Percentiles rank a stretch among this genome's conserved stretches.
phyloP scores from a whole-genome alignment of 2,888 invertebrate species.

The Labia minor region DNA sequence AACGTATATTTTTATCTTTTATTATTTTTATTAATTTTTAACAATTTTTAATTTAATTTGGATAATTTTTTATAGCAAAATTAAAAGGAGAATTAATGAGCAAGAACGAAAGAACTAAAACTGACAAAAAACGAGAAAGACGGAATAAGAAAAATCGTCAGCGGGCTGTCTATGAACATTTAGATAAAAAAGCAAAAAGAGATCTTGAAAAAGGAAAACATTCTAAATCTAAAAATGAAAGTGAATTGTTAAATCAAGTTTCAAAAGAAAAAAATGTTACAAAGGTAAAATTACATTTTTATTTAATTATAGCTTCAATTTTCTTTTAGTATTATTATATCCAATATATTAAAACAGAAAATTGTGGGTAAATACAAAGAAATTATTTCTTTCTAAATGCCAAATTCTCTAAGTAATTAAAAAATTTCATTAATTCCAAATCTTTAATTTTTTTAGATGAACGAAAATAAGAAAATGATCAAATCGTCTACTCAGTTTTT shows the following conservation, averaged over 20 bases:
- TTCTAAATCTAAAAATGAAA: conserved; percentile 45
- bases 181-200: conserved; percentile 39
- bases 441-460: conserved; percentile 34
- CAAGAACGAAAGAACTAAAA: conserved; percentile 67
- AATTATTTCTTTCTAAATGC: too few species aligned
- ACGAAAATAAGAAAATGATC: conserved; percentile 41
- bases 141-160: conserved; percentile 77
- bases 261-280: conserved; percentile 51
- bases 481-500: conserved; percentile 80
- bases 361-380: too few species aligned
- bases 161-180: conserved; percentile 41
- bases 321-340: neutral
- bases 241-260: conserved; percentile 50
- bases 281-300: conserved; percentile 37
- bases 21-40: conserved; percentile 18
- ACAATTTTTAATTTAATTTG: neutral
- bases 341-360: too few species aligned
- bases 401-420: too few species aligned
- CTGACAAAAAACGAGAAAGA: conserved; percentile 81
- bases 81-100: conserved; percentile 47
- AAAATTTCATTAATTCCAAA: conserved; percentile 14
- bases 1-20: conserved; percentile 38
- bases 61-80: conserved; percentile 33
- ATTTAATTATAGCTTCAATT: too few species aligned
- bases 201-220: conserved; percentile 40